Conservation (phyloP, 2,888 invertebrate genomes). For the Patella caerulea region DNA sequence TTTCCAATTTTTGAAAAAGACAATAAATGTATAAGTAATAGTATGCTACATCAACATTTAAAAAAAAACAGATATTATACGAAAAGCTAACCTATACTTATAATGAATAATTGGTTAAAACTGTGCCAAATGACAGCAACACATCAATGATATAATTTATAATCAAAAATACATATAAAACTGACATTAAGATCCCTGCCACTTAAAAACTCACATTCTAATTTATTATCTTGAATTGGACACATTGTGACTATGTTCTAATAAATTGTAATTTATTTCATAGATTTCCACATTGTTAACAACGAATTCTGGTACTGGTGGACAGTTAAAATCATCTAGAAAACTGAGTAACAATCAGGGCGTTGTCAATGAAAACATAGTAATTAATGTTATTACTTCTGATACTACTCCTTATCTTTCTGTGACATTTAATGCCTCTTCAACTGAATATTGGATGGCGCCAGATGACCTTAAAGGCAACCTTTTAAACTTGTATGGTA, state of each 20-base stretch:
- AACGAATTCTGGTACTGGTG: background rate
- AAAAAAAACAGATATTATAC: too few relatives aligned
- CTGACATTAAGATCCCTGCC: too few relatives aligned
- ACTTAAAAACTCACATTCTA: too few relatives aligned
- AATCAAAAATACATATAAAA: too few relatives aligned
- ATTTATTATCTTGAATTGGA: too few relatives aligned
- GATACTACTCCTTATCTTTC: background rate
- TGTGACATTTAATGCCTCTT: background rate
- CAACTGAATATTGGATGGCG: slow-evolving; percentile 22
- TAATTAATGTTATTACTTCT: background rate
- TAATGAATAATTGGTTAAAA: too few relatives aligned
- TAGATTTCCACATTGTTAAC: background rate
- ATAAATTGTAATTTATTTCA: background rate
- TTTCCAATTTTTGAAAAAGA: too few relatives aligned
- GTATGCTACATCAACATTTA: too few relatives aligned
- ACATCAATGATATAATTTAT: too few relatives aligned
- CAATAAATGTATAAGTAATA: too few relatives aligned
- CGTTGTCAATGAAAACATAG: background rate
- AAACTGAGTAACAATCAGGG: background rate
- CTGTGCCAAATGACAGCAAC: too few relatives aligned
- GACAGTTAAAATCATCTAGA: background rate
- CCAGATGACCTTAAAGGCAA: slow-evolving; percentile 28
- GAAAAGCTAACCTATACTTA: too few relatives aligned
- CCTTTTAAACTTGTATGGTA: slow-evolving; percentile 42
- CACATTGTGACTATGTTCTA: background rate